Conservation (phyloP, 2,888 invertebrate genomes). For the Cyclophora albipunctata region DNA sequence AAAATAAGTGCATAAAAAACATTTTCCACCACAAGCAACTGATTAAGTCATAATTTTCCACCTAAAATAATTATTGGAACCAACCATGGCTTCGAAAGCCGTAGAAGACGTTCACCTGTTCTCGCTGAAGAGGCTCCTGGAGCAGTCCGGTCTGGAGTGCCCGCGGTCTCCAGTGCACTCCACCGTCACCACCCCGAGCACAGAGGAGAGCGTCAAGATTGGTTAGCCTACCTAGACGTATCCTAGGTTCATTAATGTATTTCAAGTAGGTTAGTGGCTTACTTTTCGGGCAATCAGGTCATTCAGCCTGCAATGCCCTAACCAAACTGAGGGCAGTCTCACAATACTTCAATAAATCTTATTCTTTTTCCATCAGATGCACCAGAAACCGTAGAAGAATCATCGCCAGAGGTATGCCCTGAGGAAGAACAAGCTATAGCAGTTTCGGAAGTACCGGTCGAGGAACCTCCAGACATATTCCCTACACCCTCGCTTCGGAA, state of each 20-base stretch:
- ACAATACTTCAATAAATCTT: too few species aligned
- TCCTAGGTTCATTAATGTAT: too few species aligned
- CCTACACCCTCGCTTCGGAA: conserved; percentile 51
- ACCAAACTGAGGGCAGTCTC: too few species aligned
- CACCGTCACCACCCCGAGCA: conserved; percentile 3
- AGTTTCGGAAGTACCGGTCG: conserved; percentile 5
- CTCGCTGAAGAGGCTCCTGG: conserved; percentile 34
- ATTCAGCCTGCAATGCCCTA: too few species aligned
- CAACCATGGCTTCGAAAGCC: conserved; percentile 41
- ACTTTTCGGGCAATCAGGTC: too few species aligned
- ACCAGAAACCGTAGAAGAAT: conserved; percentile 24
- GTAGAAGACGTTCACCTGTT: conserved; percentile 39
- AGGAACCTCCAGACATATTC: conserved; percentile 38
- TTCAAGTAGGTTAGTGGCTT: too few species aligned
- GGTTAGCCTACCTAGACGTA: too few species aligned
- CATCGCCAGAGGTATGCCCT: conserved; percentile 13
- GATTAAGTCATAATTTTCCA: not conserved
- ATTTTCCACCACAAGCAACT: too few species aligned
- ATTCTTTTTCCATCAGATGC: conserved; percentile 8
- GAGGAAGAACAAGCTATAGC: conserved; percentile 15
- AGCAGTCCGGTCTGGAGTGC: conserved; percentile 44
- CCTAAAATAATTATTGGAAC: not conserved
- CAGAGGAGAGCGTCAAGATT: conserved; percentile 25
- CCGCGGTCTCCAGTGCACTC: conserved; percentile 20
- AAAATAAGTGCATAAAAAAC: too few species aligned